Percentiles rank a stretch among this genome's conserved stretches.
These are phyloP conservation scores for Madoqua kirkii DNA, from an alignment of 2,113 vertebrate species.

Conservation along the genomic window DNA sequence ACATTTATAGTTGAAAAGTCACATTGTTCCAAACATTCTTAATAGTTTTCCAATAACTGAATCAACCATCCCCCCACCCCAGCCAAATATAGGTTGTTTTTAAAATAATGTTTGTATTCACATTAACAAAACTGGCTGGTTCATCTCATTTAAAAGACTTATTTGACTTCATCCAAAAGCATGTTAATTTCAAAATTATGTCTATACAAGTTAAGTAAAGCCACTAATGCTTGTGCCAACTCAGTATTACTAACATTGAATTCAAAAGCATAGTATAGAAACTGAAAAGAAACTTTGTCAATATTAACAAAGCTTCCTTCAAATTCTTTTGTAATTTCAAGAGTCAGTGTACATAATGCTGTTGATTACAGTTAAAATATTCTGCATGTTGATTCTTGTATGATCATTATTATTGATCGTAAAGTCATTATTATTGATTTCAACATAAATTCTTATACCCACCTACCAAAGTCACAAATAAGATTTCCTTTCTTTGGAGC, in stretches of 20 bases:
- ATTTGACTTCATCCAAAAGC: background rate
- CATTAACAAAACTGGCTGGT: background rate
- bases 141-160: background rate
- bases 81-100: background rate
- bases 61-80: background rate
- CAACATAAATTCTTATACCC: background rate
- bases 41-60: background rate
- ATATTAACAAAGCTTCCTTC: background rate
- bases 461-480: background rate
- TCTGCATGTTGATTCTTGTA: background rate
- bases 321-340: background rate
- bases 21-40: background rate
- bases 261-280: background rate
- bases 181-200: background rate
- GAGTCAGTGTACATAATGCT: background rate
- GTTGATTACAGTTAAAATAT: background rate
- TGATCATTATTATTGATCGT: background rate
- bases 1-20: background rate
- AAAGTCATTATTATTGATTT: constrained; percentile 34
- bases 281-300: background rate
- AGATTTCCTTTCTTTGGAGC: background rate
- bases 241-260: background rate
- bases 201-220: background rate
- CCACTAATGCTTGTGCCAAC: background rate
- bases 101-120: background rate